Base-by-base conservation (phyloP, 2,888 invertebrate genomes). In the Hipparchia sbordonii region DNA sequence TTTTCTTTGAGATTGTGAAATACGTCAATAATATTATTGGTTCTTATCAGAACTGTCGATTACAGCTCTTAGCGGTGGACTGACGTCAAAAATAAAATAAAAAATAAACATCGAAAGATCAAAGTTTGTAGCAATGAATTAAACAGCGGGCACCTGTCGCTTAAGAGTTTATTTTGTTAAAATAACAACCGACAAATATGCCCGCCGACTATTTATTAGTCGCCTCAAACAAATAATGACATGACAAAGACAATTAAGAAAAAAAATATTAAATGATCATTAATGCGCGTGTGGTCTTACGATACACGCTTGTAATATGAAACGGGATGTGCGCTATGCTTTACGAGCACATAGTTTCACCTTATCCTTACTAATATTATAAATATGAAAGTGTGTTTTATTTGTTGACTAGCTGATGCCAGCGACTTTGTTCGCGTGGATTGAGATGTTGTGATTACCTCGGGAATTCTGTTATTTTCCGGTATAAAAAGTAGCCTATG, bases 141-240 rank as follows among this genome's bases (percentile, higher is more conserved):
- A 67, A 46, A 1, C 73, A 73, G 73, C 73, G 62, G 73, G 73
- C 57, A 56, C 62, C 67, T 72, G 67, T 71, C 71, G 12, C 71
- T 71, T 62, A 33, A 39, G 61, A n/a, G 67, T 70, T 73, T 67
- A 52, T 71, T 71, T 71, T 72, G 13, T 57, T 65, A 45, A 62
- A 56, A 46, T 62, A 59, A 73, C 62, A 71, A 57, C 60, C 39
- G 51, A 52, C 57, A 12, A 59, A 65, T 57, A 60, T 71, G 66
- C 45, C 71, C 51, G 39, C 60, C 46, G 48, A 12, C 33, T 52
- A 57, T 70, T 67, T 72, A 72, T 72, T 72, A 62, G 46, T 56
- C 46, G 33, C 12, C 52, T 67, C 67, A 48, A 61, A 67, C 72
- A 62, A 72, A 67, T 72, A 72, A 72, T 72, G 62, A 56, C 62